Conservation (phyloP, 2,888 invertebrate species). For the Nemoura dubitans region DNA sequence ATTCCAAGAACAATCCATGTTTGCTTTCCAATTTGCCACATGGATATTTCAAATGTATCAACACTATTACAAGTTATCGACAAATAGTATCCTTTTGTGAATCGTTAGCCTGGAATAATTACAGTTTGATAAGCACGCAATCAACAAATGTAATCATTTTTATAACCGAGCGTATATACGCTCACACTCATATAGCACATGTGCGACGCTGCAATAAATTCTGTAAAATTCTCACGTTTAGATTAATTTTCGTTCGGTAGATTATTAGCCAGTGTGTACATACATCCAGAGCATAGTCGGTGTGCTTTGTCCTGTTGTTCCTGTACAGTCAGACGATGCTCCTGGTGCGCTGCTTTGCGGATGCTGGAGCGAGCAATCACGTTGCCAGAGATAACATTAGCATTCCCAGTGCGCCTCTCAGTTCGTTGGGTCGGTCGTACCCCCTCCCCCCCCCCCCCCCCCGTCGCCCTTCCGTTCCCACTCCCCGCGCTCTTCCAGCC, state of each 20-base stretch:
- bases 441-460: neutral
- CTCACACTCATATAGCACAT: neutral
- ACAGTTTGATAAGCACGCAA: neutral
- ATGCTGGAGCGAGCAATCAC: neutral
- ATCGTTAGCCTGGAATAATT: neutral
- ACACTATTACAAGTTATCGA: neutral
- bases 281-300: neutral
- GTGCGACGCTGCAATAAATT: neutral
- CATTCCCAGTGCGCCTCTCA: constrained; percentile 20
- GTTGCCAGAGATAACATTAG: constrained; percentile 21
- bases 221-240: constrained; percentile 7
- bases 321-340: neutral
- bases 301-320: neutral
- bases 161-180: neutral
- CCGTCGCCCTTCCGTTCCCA: neutral
- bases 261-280: neutral
- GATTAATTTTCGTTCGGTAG: constrained; percentile 9
- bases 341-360: neutral
- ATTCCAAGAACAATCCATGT: neutral
- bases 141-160: neutral
- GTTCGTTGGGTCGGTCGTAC: neutral
- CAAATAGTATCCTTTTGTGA: neutral
- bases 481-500: neutral
- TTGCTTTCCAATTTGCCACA: neutral
- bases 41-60: neutral